Evolutionary conservation across 2,113 vertebrate species (phyloP).

Genomic region (Ellobius talpinus): DNA sequence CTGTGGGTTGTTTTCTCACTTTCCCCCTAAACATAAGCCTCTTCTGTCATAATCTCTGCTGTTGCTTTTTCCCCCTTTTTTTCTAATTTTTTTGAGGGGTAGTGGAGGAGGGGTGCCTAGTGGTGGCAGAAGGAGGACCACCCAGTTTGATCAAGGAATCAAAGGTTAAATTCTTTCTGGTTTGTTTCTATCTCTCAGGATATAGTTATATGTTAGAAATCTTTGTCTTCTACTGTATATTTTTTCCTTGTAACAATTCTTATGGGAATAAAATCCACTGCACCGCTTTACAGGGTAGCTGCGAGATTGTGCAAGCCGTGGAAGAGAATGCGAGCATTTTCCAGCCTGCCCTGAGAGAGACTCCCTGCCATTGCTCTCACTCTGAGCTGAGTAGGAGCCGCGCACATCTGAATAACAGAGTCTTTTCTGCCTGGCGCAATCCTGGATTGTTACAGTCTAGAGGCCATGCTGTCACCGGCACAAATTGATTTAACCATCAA

Average conservation of each 20-base stretch:
- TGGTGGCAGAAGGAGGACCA: slow-evolving; percentile 84
- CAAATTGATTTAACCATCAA: slow-evolving; percentile 98
- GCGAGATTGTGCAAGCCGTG: slow-evolving; percentile 84
- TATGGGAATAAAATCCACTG: slow-evolving; percentile 22
- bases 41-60: slow-evolving; percentile 72
- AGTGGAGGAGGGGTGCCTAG: background rate
- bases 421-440: slow-evolving; percentile 91
- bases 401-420: slow-evolving; percentile 89
- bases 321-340: slow-evolving; percentile 86
- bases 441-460: slow-evolving; percentile 94
- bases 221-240: slow-evolving; percentile 87
- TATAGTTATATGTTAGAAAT: slow-evolving; percentile 82
- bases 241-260: slow-evolving; percentile 82
- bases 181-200: slow-evolving; percentile 83
- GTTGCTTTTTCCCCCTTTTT: slow-evolving; percentile 75
- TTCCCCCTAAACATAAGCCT: slow-evolving; percentile 28
- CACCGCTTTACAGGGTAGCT: slow-evolving; percentile 70
- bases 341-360: slow-evolving; percentile 84
- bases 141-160: slow-evolving; percentile 86
- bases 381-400: slow-evolving; percentile 83
- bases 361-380: slow-evolving; percentile 86
- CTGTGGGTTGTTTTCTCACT: slow-evolving; percentile 23
- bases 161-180: slow-evolving; percentile 85
- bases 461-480: slow-evolving; percentile 94
- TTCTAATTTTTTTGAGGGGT: slow-evolving; percentile 1